Percentiles rank a stretch among this genome's conserved stretches.
Evolutionary conservation across 53 echinoderm and acorn worm genomes (phyloP).

Genomic region (Henricia sp.): DNA sequence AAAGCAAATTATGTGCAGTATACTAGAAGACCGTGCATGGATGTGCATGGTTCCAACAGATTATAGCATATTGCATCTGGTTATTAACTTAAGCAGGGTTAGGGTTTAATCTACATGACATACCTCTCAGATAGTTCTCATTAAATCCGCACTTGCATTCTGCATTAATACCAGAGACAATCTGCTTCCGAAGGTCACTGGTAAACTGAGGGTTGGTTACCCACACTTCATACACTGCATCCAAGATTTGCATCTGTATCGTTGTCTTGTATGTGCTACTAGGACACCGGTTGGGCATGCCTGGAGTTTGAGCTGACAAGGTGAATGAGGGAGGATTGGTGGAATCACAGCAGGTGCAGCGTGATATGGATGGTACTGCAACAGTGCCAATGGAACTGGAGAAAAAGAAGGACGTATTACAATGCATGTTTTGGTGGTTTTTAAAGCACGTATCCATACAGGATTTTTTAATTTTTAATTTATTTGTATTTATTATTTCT

Average conservation of each 20-base stretch:
- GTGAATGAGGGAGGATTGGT: slow-evolving; percentile 62
- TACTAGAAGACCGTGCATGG: no score
- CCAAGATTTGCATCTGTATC: slow-evolving; percentile 75
- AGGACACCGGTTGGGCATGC: slow-evolving; percentile 71
- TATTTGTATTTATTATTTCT: no score
- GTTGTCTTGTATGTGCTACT: slow-evolving; percentile 40
- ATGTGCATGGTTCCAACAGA: no score
- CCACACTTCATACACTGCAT: slow-evolving; percentile 75
- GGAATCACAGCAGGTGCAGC: slow-evolving; percentile 83
- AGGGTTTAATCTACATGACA: no score
- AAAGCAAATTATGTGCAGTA: no score
- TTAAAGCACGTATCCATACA: no score
- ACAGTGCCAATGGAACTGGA: slow-evolving; percentile 17
- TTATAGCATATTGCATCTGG: no score
- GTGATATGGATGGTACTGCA: slow-evolving; percentile 53
- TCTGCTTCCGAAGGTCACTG: slow-evolving; percentile 46
- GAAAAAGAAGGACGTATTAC: no score
- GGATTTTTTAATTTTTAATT: no score
- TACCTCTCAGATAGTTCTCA: slow-evolving; percentile 71
- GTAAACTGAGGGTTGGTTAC: slow-evolving; percentile 45
- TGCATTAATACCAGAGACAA: slow-evolving; percentile 66
- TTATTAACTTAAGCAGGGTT: no score
- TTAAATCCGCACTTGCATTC: slow-evolving; percentile 89
- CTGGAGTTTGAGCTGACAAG: slow-evolving; percentile 72
- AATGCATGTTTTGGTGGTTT: no score